Evolutionary conservation across 2,113 vertebrate genomes (phyloP), one percentile per base, ranked within the genome.

Genomic region (Orthonyx spaldingii): DNA sequence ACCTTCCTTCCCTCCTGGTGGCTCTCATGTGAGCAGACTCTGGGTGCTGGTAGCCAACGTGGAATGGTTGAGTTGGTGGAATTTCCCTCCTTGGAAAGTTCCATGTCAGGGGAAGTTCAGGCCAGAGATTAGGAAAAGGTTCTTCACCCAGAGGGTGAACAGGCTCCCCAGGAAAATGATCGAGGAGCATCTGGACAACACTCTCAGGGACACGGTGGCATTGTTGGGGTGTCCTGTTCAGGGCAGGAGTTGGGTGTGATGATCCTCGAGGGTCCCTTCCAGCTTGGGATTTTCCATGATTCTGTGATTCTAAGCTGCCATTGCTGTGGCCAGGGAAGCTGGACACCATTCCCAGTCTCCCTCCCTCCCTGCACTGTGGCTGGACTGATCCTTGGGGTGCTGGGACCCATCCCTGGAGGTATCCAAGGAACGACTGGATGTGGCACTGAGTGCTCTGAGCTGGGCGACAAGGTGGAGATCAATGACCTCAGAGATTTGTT

Each of bases 291-390:
- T 32, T 75, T 55, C 69, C 41, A 15, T 3, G 20, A 7, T 12
- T 75, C 30, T 44, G 4, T 26, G n/a, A 8, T 66, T 68, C 53
- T n/a, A 4, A 63, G 69, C 18, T 42, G 57, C 56, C 27, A 6
- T 3, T 4, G 0, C 74, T 8, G 28, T 1, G 7, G 6, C 27
- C 18, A 35, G 68, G 44, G 37, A 64, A 65, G 23, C 23, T 69
- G 14, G 22, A 18, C 2, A 3, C 50, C 3, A 0, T 56, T 44
- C 50, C 59, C 6, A 0, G 49, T 27, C 20, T 63, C 55, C n/a
- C 61, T 53, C 42, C 27, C 1, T 1, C 42, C 46, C 24, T 18
- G 24, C 7, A 8, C 13, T 2, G 1, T 3, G 1, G 9, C 26
- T 24, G 42, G 42, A 32, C 46, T 35, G 47, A 30, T 9, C 68